Evolutionary conservation across 2,113 vertebrate species (phyloP).

Genomic region (Spilogale gracilis): DNA sequence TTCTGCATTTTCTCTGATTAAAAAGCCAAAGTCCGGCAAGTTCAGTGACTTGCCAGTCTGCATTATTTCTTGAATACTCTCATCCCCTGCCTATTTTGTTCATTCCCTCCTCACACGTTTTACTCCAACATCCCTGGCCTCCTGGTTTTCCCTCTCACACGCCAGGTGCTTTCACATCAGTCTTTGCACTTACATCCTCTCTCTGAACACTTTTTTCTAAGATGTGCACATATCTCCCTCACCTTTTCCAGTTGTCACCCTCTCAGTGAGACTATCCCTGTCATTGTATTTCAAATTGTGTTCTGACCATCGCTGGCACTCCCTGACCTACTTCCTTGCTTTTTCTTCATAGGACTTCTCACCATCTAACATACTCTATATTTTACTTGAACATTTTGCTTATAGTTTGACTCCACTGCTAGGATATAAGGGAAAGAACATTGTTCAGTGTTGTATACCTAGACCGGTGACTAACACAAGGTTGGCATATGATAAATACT

Average conservation of each 20-base stretch:
- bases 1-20: neutral
- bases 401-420: neutral
- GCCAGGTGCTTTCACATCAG: neutral
- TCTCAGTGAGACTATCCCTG: neutral
- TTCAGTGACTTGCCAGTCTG: neutral
- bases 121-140: neutral
- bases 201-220: neutral
- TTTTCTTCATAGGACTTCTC: neutral
- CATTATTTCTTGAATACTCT: neutral
- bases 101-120: neutral
- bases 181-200: neutral
- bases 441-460: neutral
- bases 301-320: fast-evolving
- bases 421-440: neutral
- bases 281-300: neutral
- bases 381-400: neutral
- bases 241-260: neutral
- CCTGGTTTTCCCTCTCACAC: neutral
- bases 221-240: neutral
- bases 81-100: neutral
- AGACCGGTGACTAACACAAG: neutral
- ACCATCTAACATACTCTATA: neutral
- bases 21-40: neutral
- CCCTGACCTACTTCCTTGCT: neutral
- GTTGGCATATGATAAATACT: neutral